phyloP scores from a whole-genome alignment of 2,888 invertebrate genomes.

The Amiota communis region DNA sequence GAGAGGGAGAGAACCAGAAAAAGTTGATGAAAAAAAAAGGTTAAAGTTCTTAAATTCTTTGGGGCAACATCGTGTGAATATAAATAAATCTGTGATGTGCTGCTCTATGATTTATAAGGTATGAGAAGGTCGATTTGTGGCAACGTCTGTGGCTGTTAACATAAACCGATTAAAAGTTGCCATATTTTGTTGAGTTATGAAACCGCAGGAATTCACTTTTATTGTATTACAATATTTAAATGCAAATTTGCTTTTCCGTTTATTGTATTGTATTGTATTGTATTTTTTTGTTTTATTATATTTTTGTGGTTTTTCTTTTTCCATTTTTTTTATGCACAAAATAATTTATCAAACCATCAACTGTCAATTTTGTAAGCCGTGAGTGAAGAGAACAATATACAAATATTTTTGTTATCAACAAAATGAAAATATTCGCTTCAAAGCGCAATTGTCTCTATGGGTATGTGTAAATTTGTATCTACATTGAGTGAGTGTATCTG shows the following conservation, averaged over 20 bases:
- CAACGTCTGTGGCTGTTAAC: not conserved
- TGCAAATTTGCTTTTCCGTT: conserved; percentile 26
- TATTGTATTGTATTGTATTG: conserved; percentile 30
- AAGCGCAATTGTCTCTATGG: conserved; percentile 53
- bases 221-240: conserved; percentile 9
- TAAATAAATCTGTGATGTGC: too few relatives aligned
- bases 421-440: conserved; percentile 64
- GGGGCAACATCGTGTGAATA: not conserved
- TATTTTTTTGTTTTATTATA: conserved; percentile 48
- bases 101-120: conserved; percentile 22
- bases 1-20: not conserved
- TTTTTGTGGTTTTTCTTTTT: conserved; percentile 56
- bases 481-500: conserved; percentile 5
- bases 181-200: conserved; percentile 8
- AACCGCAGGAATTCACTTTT: conserved; percentile 15
- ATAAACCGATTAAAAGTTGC: conserved; percentile 21
- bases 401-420: conserved; percentile 47
- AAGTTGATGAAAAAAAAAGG: conserved; percentile 34
- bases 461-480: not conserved
- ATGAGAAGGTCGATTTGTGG: conserved; percentile 36
- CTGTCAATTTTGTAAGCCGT: conserved; percentile 31
- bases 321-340: conserved; percentile 32
- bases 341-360: conserved; percentile 13
- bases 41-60: conserved; percentile 44
- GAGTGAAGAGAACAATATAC: conserved; percentile 35